Conservation (phyloP, 2,113 vertebrate species). For the Okapia johnstoni region DNA sequence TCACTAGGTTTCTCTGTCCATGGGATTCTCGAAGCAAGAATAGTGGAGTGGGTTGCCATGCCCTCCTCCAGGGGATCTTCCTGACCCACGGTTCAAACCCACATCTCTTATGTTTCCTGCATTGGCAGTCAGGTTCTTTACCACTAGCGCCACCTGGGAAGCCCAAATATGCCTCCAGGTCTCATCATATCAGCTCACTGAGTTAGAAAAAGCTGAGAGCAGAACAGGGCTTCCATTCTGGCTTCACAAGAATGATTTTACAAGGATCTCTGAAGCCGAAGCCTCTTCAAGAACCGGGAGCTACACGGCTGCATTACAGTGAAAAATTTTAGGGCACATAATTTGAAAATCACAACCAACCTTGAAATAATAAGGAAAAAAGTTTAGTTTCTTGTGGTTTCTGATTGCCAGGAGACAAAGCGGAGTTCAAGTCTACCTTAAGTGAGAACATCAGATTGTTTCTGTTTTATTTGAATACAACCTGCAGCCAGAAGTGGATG, state of each 20-base stretch:
- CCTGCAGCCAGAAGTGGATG: neutral
- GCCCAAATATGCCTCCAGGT: neutral
- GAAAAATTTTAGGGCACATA: neutral
- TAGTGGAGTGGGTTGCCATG: neutral
- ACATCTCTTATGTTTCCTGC: neutral
- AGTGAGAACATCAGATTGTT: neutral
- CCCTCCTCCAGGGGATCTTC: neutral
- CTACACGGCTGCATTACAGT: neutral
- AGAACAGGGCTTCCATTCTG: neutral
- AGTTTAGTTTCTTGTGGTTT: neutral
- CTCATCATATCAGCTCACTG: neutral
- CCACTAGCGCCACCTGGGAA: neutral
- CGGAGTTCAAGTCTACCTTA: neutral
- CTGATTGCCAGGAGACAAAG: neutral
- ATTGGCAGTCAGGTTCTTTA: neutral
- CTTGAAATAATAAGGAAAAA: neutral
- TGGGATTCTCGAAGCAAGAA: neutral
- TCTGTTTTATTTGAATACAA: neutral
- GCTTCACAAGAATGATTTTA: neutral
- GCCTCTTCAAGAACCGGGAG: neutral
- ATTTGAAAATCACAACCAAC: neutral
- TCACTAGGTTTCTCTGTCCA: neutral
- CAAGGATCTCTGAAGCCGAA: neutral
- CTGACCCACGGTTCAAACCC: neutral
- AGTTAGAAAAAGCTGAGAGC: neutral